These are phyloP conservation scores for Prolemur simus DNA, from an alignment of 2,113 vertebrate genomes.

Conservation along the genomic window DNA sequence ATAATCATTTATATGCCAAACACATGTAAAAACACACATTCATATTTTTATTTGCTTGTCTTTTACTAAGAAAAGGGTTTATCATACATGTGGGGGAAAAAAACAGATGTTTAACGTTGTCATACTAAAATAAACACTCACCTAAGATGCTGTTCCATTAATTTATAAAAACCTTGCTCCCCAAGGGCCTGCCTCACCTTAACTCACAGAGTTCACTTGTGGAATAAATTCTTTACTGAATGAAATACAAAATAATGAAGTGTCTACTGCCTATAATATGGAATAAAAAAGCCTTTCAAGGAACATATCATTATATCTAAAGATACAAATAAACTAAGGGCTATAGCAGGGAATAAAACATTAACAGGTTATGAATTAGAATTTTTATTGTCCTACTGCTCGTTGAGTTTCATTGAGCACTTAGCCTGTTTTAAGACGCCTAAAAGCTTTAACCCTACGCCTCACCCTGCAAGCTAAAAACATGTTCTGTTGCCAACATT, in stretches of 20 bases:
- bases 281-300: background rate
- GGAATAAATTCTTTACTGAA: background rate
- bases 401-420: background rate
- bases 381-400: background rate
- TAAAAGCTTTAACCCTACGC: background rate
- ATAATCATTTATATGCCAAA: background rate
- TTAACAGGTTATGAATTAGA: background rate
- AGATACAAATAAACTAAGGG: background rate
- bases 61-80: background rate
- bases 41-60: background rate
- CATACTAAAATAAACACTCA: background rate
- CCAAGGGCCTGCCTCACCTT: background rate
- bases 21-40: background rate
- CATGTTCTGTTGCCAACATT: background rate
- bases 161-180: background rate
- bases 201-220: background rate
- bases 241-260: conserved; percentile 2
- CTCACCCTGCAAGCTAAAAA: background rate
- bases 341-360: background rate
- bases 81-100: background rate
- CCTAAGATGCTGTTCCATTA: background rate
- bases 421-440: background rate
- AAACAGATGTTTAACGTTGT: background rate
- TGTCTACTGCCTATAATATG: background rate
- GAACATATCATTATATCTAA: background rate